These are phyloP conservation scores for Beris chalybata DNA, from an alignment of 2,888 invertebrate genomes.

Conservation along the genomic window DNA sequence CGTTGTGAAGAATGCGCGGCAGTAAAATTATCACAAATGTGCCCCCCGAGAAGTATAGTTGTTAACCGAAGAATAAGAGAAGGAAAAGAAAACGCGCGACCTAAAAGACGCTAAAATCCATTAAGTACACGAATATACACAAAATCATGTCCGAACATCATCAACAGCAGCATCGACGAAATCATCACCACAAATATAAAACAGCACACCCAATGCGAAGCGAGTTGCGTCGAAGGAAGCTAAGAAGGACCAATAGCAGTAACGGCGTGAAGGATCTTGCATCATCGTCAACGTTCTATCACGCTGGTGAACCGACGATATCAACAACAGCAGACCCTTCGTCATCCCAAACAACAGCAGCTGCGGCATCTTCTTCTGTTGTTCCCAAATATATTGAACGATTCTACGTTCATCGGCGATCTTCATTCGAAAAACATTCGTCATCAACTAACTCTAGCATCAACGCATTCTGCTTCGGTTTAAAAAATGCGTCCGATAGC, in stretches of 20 bases:
- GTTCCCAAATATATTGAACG: conserved; percentile 13
- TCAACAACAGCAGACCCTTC: neutral
- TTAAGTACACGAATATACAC: neutral
- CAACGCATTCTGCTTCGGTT: conserved; percentile 21
- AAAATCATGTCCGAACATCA: conserved; percentile 8
- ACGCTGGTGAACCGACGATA: neutral
- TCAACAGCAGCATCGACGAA: conserved; percentile 8
- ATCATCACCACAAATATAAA: conserved; percentile 4
- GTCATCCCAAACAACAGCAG: neutral
- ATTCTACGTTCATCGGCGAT: conserved; percentile 12
- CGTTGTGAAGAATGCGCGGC: conserved; percentile 9
- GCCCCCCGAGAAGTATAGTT: conserved; percentile 16
- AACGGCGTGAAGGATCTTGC: conserved; percentile 6
- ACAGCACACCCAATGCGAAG: neutral
- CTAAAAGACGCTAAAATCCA: too few relatives aligned
- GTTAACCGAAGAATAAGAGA: neutral
- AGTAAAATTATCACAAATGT: conserved; percentile 10
- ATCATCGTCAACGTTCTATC: neutral
- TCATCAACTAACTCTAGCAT: neutral
- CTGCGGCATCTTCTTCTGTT: neutral
- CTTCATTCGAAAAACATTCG: conserved; percentile 4
- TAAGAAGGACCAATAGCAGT: neutral
- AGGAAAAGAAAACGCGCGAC: too few relatives aligned
- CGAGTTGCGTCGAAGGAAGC: conserved; percentile 16
- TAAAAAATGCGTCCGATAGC: neutral